A percentile compares a stretch with the other conserved stretches of the same genome.
phyloP scores from a whole-genome alignment of 1,140 invertebrate genomes.

The Thalassaphorura encarpata region DNA sequence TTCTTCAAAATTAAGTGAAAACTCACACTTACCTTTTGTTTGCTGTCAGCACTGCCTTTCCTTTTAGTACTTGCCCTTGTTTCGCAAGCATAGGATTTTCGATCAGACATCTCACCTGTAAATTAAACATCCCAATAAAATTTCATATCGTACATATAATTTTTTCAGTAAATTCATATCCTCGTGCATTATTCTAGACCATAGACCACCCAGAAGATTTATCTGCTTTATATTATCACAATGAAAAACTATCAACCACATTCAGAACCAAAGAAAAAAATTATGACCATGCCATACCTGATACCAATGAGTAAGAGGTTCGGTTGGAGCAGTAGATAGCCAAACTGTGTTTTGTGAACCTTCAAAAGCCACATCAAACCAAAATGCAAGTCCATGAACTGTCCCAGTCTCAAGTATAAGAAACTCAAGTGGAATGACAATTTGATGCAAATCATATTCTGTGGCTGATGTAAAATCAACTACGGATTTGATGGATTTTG shows the following conservation, averaged over 20 bases:
- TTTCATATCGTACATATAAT: too few species aligned
- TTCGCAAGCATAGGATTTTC: constrained; percentile 90
- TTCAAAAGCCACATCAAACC: constrained; percentile 99
- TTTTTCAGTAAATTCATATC: too few species aligned
- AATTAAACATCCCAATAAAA: too few species aligned
- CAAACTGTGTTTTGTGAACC: constrained; percentile 84
- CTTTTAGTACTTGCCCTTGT: constrained; percentile 82
- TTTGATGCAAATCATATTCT: constrained; percentile 89
- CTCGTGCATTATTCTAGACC: too few species aligned
- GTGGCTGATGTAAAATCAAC: constrained; percentile 89
- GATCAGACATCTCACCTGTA: constrained; percentile 75
- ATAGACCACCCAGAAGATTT: not conserved
- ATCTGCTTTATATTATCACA: not conserved
- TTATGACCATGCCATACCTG: constrained; percentile 47
- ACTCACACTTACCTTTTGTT: constrained; percentile 92
- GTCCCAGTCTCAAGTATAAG: constrained; percentile 84
- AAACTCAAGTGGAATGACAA: constrained; percentile 92
- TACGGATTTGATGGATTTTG: constrained; percentile 87
- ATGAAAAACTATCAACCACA: not conserved
- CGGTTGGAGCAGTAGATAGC: constrained; percentile 96
- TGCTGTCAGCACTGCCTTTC: constrained; percentile 75
- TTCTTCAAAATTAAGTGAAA: too few species aligned
- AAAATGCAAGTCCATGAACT: constrained; percentile 95
- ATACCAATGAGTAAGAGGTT: constrained; percentile 99
- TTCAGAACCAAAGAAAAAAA: too few species aligned